Evolutionary conservation across 2,113 vertebrate species (phyloP), one percentile per base, ranked within the genome.

Genomic region (Poicephalus meyeri): DNA sequence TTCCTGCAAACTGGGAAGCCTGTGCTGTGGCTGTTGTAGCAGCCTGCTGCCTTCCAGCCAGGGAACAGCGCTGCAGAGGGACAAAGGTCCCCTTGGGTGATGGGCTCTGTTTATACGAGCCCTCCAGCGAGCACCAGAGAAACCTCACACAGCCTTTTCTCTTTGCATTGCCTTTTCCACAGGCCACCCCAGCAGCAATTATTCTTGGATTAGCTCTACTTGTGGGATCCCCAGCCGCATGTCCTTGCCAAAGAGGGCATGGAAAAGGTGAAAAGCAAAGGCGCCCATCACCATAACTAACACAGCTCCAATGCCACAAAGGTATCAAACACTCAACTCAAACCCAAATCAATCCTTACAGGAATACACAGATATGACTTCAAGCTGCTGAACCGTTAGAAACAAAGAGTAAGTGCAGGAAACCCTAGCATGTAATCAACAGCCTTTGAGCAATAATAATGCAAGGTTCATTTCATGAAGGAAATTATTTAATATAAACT

Each of bases 401-500:
- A 89, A 74, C 1, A 0, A 92, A 83, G 39, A 85, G 37, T n/a
- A 72, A 94, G 42, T 23, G n/a, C 52, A 92, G 88, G 88, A 96
- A 95, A 89, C 66, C 14, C 25, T 81, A 87, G 70, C 33, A 86
- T 50, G 77, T 72, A 92, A 93, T 84, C 86, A 84, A 50, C 77
- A 85, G 58, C 65, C 41, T 68, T 91, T 42, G 77, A 87, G 69
- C 61, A 93, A 89, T 83, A 92, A 93, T 91, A 95, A 94, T 33
- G 35, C 17, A 65, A 91, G 86, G 53, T 79, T 93, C 91, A 93
- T 90, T 96, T 94, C 83, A 66, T 6, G 1, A 47, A 96, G 88
- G 92, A 97, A 94, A 96, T 94, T 76, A 95, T 96, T 96, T 88
- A 77, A 79, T 83, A 87, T 69, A 94, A 96, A 96, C 86, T 94